Conservation (phyloP, 1,140 invertebrate species). For the Palaemon carinicauda region DNA sequence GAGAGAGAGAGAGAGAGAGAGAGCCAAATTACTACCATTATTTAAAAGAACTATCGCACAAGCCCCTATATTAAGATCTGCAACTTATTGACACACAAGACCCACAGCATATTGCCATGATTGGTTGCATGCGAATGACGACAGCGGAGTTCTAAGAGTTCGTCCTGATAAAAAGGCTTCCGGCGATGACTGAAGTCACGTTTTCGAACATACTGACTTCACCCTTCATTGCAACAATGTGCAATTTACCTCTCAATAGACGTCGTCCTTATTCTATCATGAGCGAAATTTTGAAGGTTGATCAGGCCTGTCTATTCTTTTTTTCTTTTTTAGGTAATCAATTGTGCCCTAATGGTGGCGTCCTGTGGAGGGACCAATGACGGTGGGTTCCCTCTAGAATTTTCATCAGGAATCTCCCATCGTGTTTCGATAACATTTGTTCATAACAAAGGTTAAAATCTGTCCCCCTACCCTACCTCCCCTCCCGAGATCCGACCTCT, state of each 20-base stretch:
- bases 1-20: conserved; percentile 16
- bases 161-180: too few relatives aligned
- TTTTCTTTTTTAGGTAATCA: conserved; percentile 36
- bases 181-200: too few relatives aligned
- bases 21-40: not conserved
- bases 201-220: too few relatives aligned
- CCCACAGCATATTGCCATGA: too few relatives aligned
- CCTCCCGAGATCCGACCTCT: not conserved
- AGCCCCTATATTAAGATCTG: not conserved
- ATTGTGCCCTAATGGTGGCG: conserved; percentile 3
- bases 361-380: too few relatives aligned
- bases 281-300: too few relatives aligned
- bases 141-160: too few relatives aligned
- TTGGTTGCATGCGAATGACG: not conserved
- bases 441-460: conserved; percentile 27
- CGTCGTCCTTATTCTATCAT: too few relatives aligned
- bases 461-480: not conserved
- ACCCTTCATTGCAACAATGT: too few relatives aligned
- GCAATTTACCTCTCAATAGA: too few relatives aligned
- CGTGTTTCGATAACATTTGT: conserved; percentile 45
- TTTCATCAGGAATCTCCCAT: conserved; percentile 8
- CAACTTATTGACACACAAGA: too few relatives aligned
- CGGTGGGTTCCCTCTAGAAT: too few relatives aligned
- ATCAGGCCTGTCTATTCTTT: not conserved
- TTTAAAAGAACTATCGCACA: not conserved